Percentiles rank a stretch among this genome's conserved stretches.
These are phyloP conservation scores for Peromyscus melanophrys DNA, from an alignment of 2,797 vertebrate species.

Conservation along the genomic window DNA sequence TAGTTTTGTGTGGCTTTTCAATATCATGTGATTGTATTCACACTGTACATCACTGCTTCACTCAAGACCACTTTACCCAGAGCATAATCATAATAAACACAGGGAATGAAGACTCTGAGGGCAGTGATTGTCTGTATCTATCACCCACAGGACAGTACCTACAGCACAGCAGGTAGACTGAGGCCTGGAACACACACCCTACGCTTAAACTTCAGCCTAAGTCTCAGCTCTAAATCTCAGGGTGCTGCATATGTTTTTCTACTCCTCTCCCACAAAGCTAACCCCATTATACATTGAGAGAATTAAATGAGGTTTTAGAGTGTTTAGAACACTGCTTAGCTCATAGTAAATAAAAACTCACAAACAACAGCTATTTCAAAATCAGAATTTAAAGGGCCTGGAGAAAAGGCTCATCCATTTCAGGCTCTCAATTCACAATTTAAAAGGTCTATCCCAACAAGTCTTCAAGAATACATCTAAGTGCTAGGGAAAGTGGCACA, in stretches of 20 bases:
- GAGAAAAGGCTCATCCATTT: neutral
- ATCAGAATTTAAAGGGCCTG: slow-evolving; percentile 21
- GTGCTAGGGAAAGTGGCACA: neutral
- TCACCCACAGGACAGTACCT: neutral
- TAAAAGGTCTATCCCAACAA: slow-evolving; percentile 10
- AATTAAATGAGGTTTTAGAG: slow-evolving; percentile 5
- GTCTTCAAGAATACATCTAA: slow-evolving; percentile 8
- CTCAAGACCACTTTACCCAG: neutral
- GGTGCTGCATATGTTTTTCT: neutral
- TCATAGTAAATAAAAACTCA: neutral
- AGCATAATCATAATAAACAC: neutral
- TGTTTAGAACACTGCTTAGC: neutral
- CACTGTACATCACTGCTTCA: neutral
- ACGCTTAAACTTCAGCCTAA: neutral
- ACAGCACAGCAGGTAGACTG: neutral
- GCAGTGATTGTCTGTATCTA: neutral
- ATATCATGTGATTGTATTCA: slow-evolving; percentile 21
- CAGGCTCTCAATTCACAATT: neutral
- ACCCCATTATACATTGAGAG: neutral
- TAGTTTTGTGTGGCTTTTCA: neutral
- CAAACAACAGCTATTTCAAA: neutral
- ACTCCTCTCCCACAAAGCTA: neutral
- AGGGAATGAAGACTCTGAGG: neutral
- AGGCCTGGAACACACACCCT: neutral
- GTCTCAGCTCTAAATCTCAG: neutral